A percentile compares a stretch with the other conserved stretches of the same genome.
phyloP scores from a whole-genome alignment of 2,113 vertebrate genomes.

The Hyla sarda region DNA sequence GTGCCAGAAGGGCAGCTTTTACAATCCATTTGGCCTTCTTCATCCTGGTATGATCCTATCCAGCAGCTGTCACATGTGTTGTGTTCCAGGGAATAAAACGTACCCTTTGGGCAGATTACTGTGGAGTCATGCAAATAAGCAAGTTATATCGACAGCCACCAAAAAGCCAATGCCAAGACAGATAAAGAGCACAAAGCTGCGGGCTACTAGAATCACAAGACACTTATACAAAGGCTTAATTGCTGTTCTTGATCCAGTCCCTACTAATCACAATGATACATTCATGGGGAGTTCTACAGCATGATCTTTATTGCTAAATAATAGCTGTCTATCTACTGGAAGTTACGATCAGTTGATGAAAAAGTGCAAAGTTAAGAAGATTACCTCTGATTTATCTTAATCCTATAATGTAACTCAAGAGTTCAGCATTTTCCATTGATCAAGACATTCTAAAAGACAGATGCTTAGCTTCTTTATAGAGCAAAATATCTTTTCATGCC shows the following conservation, averaged over 20 bases:
- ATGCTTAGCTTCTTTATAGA: not conserved
- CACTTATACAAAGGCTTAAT: constrained; percentile 14
- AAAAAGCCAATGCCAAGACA: not conserved
- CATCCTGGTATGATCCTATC: constrained; percentile 91
- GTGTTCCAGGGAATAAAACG: constrained; percentile 89
- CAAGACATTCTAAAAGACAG: constrained; percentile 28
- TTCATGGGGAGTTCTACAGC: constrained; percentile 4
- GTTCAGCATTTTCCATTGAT: constrained; percentile 41
- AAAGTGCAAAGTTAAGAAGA: constrained; percentile 20
- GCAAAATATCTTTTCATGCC: constrained; percentile 12
- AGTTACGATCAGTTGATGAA: constrained; percentile 20
- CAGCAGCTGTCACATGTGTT: constrained; percentile 91
- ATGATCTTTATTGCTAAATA: constrained; percentile 37
- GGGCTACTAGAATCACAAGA: not conserved
- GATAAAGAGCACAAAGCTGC: not conserved
- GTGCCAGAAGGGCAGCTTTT: constrained; percentile 86
- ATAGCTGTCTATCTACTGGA: constrained; percentile 32
- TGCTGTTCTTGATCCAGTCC: not conserved
- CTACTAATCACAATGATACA: constrained; percentile 32
- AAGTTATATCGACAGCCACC: not conserved
- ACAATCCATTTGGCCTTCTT: constrained; percentile 92
- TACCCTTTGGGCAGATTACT: constrained; percentile 96
- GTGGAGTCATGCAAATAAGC: constrained; percentile 58
- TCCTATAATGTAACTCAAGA: constrained; percentile 43
- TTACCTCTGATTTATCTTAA: constrained; percentile 46